These are phyloP conservation scores for Cyprinodon brontotheroides DNA, from an alignment of 2,113 vertebrate species.

Conservation along the genomic window DNA sequence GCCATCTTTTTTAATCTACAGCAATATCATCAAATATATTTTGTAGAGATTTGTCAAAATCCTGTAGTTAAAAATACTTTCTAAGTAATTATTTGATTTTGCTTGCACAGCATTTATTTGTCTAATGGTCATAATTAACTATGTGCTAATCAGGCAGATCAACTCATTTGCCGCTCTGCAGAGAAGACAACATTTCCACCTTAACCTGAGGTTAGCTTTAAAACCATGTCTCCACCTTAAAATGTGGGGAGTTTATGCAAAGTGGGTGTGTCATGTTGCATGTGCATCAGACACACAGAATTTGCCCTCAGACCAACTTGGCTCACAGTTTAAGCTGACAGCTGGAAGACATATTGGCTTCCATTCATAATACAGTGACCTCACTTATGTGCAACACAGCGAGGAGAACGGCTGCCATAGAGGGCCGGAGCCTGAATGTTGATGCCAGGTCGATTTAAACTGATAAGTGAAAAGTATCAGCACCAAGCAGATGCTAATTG, in stretches of 20 bases:
- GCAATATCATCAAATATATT: neutral
- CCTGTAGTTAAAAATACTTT: neutral
- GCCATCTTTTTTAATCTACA: neutral
- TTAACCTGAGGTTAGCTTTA: neutral
- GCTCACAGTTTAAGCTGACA: slow-evolving; percentile 28
- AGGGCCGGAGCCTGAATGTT: neutral
- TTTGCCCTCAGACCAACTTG: neutral
- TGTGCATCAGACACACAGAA: neutral
- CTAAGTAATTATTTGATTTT: neutral
- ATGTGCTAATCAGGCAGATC: neutral
- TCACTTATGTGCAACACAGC: slow-evolving; percentile 16
- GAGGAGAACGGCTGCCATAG: slow-evolving; percentile 9
- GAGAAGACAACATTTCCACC: neutral
- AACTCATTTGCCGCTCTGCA: neutral
- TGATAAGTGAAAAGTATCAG: neutral
- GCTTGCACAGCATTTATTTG: neutral
- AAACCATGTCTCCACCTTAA: neutral
- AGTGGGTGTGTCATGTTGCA: neutral
- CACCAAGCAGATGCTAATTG: slow-evolving; percentile 9
- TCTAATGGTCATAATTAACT: neutral
- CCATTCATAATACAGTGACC: slow-evolving; percentile 69
- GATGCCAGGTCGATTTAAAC: neutral
- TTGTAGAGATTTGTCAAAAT: neutral
- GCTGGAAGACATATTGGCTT: slow-evolving; percentile 61
- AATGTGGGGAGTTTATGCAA: neutral